phyloP scores from a whole-genome alignment of 2,113 vertebrate genomes.

The Emydura subglobosa region DNA sequence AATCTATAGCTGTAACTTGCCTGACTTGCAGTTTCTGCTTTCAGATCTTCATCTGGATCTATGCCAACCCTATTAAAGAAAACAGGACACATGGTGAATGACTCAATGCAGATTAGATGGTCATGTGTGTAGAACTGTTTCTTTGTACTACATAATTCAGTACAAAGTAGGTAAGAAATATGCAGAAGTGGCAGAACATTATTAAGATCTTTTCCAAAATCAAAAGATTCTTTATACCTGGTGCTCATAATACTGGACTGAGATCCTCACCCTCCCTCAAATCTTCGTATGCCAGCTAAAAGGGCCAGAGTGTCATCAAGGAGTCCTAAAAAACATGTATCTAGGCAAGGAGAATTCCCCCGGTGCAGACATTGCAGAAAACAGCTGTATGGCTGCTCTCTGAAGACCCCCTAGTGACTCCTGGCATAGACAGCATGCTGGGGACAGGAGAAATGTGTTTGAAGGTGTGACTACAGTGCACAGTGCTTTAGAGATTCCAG shows the following conservation, averaged over 20 bases:
- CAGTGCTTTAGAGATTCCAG: background rate
- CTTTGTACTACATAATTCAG: background rate
- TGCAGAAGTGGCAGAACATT: background rate
- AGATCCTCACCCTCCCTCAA: background rate
- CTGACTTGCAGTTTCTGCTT: constrained; percentile 74
- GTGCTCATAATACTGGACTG: background rate
- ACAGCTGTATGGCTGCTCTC: background rate
- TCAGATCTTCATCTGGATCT: constrained; percentile 80
- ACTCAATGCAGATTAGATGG: background rate
- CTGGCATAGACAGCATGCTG: background rate
- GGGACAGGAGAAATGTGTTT: background rate
- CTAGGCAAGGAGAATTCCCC: background rate
- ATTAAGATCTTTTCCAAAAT: background rate
- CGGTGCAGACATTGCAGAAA: background rate
- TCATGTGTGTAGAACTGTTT: background rate
- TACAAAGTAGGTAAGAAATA: background rate
- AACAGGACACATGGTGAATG: background rate
- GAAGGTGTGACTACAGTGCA: background rate
- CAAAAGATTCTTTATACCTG: background rate
- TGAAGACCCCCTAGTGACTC: background rate
- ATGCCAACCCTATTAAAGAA: constrained; percentile 78
- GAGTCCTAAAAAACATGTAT: background rate
- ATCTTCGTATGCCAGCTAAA: background rate
- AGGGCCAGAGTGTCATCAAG: background rate
- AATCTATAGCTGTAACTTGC: constrained; percentile 69